These are phyloP conservation scores for Aphyosemion australe DNA, from an alignment of 2,113 vertebrate genomes.

Conservation along the genomic window DNA sequence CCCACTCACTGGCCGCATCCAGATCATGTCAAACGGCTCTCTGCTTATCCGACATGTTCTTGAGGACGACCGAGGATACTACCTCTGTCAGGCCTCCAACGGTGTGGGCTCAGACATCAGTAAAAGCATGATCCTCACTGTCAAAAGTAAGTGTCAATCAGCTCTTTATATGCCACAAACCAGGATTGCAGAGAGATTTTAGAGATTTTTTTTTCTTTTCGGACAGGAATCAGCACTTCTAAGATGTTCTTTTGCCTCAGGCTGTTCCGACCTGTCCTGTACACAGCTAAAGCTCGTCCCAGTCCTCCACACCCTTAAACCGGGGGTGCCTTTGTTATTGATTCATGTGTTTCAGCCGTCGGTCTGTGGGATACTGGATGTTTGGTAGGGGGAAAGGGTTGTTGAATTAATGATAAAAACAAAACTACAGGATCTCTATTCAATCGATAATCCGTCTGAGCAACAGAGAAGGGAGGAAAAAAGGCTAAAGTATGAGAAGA, in stretches of 20 bases:
- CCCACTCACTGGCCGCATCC: constrained; percentile 94
- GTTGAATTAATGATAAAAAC: constrained; percentile 85
- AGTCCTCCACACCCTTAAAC: constrained; percentile 41
- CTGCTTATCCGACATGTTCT: constrained; percentile 95
- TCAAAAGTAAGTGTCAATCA: constrained; percentile 89
- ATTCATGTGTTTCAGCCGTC: constrained; percentile 73
- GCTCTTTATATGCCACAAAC: constrained; percentile 25
- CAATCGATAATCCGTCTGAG: constrained; percentile 75
- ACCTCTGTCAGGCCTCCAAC: constrained; percentile 98
- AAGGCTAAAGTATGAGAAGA: constrained; percentile 28
- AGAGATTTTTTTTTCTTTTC: constrained; percentile 18
- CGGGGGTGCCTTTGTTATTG: constrained; percentile 67
- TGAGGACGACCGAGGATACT: constrained; percentile 96
- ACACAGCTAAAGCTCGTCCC: constrained; percentile 47
- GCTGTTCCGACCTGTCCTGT: constrained; percentile 42
- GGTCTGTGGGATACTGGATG: constrained; percentile 55
- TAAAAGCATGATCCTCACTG: constrained; percentile 98
- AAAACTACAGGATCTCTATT: constrained; percentile 78
- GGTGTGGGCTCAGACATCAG: constrained; percentile 99
- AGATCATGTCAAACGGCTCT: constrained; percentile 97
- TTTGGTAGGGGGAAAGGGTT: constrained; percentile 51
- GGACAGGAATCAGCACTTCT: constrained; percentile 38
- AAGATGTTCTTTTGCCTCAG: constrained; percentile 61
- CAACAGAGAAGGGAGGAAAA: constrained; percentile 36
- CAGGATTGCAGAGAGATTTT: constrained; percentile 20